phyloP scores from a whole-genome alignment of 2,888 invertebrate genomes.

The Sphinx pinastri region DNA sequence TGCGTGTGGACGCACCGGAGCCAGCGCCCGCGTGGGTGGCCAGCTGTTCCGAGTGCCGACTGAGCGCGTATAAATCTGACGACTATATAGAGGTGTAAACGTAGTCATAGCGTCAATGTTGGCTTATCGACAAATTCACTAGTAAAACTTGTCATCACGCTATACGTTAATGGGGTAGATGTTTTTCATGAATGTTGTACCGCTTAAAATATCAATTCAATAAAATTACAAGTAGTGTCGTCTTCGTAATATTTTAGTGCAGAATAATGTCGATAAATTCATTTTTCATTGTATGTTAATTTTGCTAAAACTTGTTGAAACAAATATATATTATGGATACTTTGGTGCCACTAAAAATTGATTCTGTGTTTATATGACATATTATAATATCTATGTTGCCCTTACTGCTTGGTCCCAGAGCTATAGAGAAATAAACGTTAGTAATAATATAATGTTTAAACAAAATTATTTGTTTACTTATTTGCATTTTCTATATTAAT shows the following conservation, averaged over 20 bases:
- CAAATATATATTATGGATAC: too few relatives aligned
- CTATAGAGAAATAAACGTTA: too few relatives aligned
- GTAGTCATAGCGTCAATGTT: constrained; percentile 13
- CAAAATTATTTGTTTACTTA: too few relatives aligned
- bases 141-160: constrained; percentile 1
- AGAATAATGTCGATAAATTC: constrained; percentile 19
- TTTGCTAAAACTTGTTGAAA: too few relatives aligned
- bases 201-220: neutral
- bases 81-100: neutral
- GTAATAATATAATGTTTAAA: too few relatives aligned
- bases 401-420: too few relatives aligned
- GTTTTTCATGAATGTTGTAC: constrained; percentile 21
- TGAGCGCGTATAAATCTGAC: neutral
- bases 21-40: neutral
- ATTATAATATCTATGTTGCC: too few relatives aligned
- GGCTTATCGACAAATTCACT: constrained; percentile 17
- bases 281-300: neutral
- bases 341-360: too few relatives aligned
- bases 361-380: too few relatives aligned
- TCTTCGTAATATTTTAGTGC: constrained; percentile 3
- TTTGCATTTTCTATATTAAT: too few relatives aligned
- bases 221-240: neutral
- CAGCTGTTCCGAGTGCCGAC: neutral
- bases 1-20: neutral
- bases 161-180: constrained; percentile 16